phyloP scores from a whole-genome alignment of 2,797 vertebrate genomes.

The Eurystomus glaucurus region DNA sequence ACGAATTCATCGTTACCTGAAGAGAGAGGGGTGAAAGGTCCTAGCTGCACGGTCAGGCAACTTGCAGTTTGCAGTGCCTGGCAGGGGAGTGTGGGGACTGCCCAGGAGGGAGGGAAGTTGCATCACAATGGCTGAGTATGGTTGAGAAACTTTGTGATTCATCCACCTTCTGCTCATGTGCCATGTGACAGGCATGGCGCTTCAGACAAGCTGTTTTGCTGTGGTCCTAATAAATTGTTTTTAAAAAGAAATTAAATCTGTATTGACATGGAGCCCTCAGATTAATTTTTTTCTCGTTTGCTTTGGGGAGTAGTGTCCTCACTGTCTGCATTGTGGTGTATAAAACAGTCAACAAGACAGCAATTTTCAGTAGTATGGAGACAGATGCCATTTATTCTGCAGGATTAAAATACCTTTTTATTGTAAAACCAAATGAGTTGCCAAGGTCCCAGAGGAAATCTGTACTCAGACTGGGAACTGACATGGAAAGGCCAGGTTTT shows the following conservation, averaged over 20 bases:
- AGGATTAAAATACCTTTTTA: background rate
- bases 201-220: background rate
- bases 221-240: background rate
- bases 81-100: background rate
- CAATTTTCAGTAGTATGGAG: background rate
- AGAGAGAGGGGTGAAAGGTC: background rate
- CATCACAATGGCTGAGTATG: background rate
- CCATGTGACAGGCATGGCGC: background rate
- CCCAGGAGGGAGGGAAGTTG: background rate
- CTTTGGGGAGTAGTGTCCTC: background rate
- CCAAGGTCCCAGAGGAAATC: background rate
- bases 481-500: background rate
- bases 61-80: background rate
- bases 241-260: background rate
- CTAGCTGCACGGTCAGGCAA: background rate
- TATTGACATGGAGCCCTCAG: background rate
- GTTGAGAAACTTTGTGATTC: slow-evolving; percentile 52
- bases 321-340: background rate
- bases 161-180: background rate
- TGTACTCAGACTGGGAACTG: background rate
- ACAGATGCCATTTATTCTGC: background rate
- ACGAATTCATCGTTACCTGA: background rate
- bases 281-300: background rate
- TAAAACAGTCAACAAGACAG: background rate
- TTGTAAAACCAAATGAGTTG: background rate